A percentile compares a stretch with the other conserved stretches of the same genome.
Conservation (phyloP, 1,140 invertebrate species). For the Pararge aegeria region DNA sequence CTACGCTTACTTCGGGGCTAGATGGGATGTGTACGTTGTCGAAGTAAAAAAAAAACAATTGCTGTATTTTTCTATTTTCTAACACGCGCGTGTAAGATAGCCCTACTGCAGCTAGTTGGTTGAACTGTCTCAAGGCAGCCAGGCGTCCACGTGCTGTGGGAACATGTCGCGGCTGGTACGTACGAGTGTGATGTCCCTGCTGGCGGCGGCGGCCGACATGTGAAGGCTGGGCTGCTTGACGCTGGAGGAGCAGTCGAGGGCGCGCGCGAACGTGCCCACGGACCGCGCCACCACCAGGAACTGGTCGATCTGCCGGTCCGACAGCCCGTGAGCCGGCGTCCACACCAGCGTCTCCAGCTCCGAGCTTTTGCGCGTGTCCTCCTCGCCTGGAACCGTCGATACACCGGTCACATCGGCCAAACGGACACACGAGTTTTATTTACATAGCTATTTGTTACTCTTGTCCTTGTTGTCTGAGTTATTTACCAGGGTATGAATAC, state of each 20-base stretch:
- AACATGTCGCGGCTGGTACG: neutral
- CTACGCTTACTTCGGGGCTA: no score
- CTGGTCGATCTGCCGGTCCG: conserved; percentile 98
- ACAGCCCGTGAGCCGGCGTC: conserved; percentile 93
- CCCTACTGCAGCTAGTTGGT: no score
- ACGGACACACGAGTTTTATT: neutral
- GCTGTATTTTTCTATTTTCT: no score
- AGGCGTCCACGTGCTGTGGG: no score
- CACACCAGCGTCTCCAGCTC: conserved; percentile 96
- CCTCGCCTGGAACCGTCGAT: conserved; percentile 81
- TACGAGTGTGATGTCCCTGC: conserved; percentile 97
- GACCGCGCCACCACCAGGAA: conserved; percentile 98
- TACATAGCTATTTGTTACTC: no score
- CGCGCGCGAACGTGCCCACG: conserved; percentile 98
- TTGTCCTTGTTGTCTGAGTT: no score
- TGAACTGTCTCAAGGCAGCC: no score
- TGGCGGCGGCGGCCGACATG: conserved; percentile 99
- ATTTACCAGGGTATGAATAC: no score
- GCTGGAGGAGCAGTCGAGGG: conserved; percentile 98
- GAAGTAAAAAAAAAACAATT: no score
- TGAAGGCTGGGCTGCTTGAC: conserved; percentile 99
- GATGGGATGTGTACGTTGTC: no score
- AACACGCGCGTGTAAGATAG: no score
- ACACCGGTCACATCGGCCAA: neutral
- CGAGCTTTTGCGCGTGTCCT: conserved; percentile 87